Conservation (phyloP, 2,797 vertebrate species). For the Scyliorhinus canicula region DNA sequence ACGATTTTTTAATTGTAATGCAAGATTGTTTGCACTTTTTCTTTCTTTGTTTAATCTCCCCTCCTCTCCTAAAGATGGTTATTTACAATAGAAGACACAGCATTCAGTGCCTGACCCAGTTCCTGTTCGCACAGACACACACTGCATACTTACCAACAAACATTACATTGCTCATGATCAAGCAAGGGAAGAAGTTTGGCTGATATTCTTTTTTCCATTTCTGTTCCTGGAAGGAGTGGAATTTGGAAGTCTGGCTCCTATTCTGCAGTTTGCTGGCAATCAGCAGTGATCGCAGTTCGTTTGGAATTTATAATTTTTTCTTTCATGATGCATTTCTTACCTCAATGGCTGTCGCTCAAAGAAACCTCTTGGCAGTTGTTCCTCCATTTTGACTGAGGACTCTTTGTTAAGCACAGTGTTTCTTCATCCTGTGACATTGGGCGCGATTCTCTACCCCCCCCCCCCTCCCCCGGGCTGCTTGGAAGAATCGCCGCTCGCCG, state of each 20-base stretch:
- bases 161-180: not conserved
- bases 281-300: not conserved
- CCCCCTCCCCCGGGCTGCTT: no score
- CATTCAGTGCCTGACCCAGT: not conserved
- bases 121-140: not conserved
- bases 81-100: not conserved
- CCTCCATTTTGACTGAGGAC: not conserved
- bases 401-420: not conserved
- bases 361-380: not conserved
- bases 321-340: not conserved
- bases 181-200: not conserved
- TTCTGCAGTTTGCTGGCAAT: not conserved
- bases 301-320: not conserved
- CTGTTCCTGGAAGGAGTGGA: not conserved
- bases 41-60: not conserved
- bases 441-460: no score
- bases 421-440: no score
- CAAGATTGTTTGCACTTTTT: not conserved
- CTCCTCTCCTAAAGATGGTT: not conserved
- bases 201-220: not conserved
- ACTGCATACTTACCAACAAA: not conserved
- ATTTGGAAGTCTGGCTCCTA: not conserved
- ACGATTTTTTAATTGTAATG: not conserved
- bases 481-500: no score
- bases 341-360: not conserved